Evolutionary conservation across 2,797 vertebrate species (phyloP), one percentile per base, ranked within the genome.

Genomic region (Adrianichthys oophorus): DNA sequence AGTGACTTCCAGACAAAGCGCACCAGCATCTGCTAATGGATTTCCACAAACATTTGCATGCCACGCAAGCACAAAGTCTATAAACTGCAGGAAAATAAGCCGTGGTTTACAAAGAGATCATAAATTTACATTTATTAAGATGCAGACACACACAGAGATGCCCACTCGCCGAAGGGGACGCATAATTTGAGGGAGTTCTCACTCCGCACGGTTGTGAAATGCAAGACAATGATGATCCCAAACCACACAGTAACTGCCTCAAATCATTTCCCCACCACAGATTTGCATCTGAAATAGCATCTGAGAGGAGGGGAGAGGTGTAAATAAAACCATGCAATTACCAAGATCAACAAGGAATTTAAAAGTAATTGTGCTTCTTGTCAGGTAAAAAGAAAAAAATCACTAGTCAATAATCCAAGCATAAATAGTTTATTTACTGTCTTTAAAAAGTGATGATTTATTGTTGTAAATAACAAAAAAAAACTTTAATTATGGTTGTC

Each of bases 191-290:
- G 45, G 23, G 15, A 61, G 75, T 68, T 59, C 12, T 29, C 32
- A n/a, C n/a, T 46, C 37, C 17, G 45, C 50, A 61, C 42, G 50
- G 68, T 37, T 68, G 50, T 53, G 55, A 74, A 78, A 74, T 48
- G 41, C 32, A 63, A 68, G 47, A 68, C 15, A 5, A 62, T 69
- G 42, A 42, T 4, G 5, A 69, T 62, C 45, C n/a, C 40, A 0
- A 64, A 72, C 58, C 47, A 70, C 68, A 52, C 57, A 73, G 75
- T 68, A 76, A 74, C 70, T 85, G 76, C 61, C 59, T 15, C 24
- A 19, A 71, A 80, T 52, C 41, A 57, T 74, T 75, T 65, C 65
- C 19, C 46, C 62, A 64, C 40, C 45, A 62, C 24, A 72, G 66
- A 70, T 48, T 72, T 61, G 41, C 29, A 49, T n/a, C n/a, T n/a